These are phyloP conservation scores for Tinamus major DNA, from an alignment of 2,797 vertebrate genomes.

Conservation along the genomic window DNA sequence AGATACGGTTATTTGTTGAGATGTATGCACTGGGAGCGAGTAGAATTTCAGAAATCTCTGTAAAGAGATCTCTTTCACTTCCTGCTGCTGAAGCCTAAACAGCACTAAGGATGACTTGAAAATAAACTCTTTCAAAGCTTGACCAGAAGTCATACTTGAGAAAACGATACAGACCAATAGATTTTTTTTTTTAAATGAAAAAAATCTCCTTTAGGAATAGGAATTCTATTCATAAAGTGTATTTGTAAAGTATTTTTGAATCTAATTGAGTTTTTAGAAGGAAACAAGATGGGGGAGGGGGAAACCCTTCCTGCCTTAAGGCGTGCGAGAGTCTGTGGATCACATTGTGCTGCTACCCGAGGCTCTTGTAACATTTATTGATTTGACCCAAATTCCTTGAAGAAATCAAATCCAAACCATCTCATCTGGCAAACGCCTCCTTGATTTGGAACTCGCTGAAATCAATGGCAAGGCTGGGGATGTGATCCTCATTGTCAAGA, in stretches of 20 bases:
- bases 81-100: background rate
- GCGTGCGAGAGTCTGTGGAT: background rate
- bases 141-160: background rate
- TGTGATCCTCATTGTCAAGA: background rate
- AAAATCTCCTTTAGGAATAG: background rate
- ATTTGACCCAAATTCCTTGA: background rate
- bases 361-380: background rate
- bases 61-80: background rate
- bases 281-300: background rate
- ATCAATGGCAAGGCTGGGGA: background rate
- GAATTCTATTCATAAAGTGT: background rate
- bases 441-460: background rate
- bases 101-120: background rate
- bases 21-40: background rate
- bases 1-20: background rate
- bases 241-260: background rate
- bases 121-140: background rate
- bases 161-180: background rate
- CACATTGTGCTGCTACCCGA: background rate
- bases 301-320: background rate
- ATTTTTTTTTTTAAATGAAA: too few relatives aligned
- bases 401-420: background rate
- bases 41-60: background rate
- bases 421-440: background rate
- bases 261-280: background rate